These are phyloP conservation scores for Fratercula arctica DNA, from an alignment of 2,797 vertebrate species.

Conservation along the genomic window DNA sequence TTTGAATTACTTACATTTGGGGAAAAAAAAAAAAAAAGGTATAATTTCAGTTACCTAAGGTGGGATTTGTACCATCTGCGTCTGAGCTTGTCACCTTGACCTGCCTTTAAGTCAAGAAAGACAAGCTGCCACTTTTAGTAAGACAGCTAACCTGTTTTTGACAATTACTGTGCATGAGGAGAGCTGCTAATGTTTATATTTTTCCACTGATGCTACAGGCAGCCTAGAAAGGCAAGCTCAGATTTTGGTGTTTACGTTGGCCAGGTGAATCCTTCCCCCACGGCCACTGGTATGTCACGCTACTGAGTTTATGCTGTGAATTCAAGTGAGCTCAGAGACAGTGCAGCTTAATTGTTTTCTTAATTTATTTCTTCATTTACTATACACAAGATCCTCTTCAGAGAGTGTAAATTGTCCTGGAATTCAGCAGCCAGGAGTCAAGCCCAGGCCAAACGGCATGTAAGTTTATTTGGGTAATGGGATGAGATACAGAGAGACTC, in stretches of 20 bases:
- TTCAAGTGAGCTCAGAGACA: neutral
- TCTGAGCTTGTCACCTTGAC: neutral
- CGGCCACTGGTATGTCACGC: rapidly evolving
- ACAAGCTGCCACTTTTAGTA: neutral
- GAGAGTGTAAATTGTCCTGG: neutral
- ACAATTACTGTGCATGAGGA: neutral
- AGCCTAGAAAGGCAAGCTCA: neutral
- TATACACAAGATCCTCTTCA: neutral
- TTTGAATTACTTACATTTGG: neutral
- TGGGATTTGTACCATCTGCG: neutral
- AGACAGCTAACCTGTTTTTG: neutral
- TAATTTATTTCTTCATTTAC: neutral
- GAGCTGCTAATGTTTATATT: neutral
- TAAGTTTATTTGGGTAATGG: neutral
- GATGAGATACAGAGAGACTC: neutral
- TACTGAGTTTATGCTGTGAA: neutral
- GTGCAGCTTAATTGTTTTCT: neutral
- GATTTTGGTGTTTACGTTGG: neutral
- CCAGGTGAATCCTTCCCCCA: neutral
- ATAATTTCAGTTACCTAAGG: neutral
- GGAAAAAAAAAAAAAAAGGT: neutral
- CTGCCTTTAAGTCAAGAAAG: neutral
- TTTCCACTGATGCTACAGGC: neutral
- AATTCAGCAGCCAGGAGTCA: neutral
- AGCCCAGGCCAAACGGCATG: neutral